Evolutionary conservation across 2,797 vertebrate species (phyloP), one percentile per base, ranked within the genome.

Genomic region (Sphenopsis melanotis): DNA sequence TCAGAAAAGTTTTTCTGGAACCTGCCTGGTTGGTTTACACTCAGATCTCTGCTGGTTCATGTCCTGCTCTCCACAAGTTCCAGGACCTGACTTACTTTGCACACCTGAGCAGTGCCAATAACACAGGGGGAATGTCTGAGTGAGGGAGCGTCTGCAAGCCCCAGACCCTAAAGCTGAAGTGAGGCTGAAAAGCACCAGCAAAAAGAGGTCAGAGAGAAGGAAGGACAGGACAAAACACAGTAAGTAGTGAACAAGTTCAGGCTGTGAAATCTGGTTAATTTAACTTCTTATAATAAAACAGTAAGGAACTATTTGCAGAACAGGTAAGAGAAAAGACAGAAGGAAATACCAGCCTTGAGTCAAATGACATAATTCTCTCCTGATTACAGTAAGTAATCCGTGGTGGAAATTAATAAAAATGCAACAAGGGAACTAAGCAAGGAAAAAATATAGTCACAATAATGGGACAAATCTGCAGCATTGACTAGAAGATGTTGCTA

Each of bases 1-100:
- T 74, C 76, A 63, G 42, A 85, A 89, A 83, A 80, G 44, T 19
- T 85, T 71, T 65, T 65, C 65, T 92, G 78, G 41, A 93, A 44
- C 29, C 68, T 66, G 27, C 37, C 76, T 34, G 30, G 36, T 47
- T n/a, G 24, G 18, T 60, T n/a, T 36, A 13, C 5, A 3, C 18
- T 76, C 71, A 42, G 44, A 44, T 41, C 39, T 7, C 42, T 87
- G 52, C 61, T 89, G 60, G 41, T 87, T 52, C 36, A 5, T 2
- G 39, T 53, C 68, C 68, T 50, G 36, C 30, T 65, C 26, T 64
- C 18, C 65, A 34, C n/a, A 52, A 0, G 4, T 46, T 75, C 39
- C 10, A 69, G 29, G 37, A 14, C 53, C 65, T 81, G 75, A 55
- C 50, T 85, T 52, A 46, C 29, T 87, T 34, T 55, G 41, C 24